Evolutionary conservation across 2,113 vertebrate genomes (phyloP), one percentile per base, ranked within the genome.

Genomic region (Mystacornis crossleyi): DNA sequence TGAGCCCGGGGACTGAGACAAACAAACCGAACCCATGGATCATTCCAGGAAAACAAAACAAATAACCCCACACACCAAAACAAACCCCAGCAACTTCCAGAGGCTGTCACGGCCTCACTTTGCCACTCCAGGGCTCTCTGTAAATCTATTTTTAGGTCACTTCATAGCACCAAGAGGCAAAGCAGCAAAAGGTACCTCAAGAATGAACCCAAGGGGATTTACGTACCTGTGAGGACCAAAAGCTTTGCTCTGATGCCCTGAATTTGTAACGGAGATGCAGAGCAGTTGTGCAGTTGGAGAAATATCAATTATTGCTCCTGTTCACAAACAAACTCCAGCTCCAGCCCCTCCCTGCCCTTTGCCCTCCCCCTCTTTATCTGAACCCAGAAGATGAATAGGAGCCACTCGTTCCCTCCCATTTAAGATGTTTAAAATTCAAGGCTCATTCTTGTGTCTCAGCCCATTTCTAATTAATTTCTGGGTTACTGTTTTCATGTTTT

Each of bases 391-490:
- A 90, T 48, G 7, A 84, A 74, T 12, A 36, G 55, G 70, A 86
- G 29, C 54, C 48, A 4, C 51, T 90, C 1, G 45, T 78, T 79
- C 77, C 48, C 65, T 85, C 72, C 69, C 87, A 25, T n/a, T 64
- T 53, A 12, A 77, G 31, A 38, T 50, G n/a, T 80, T 93, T 85
- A 85, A 91, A 95, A 95, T 94, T 89, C 87, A 65, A 89, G 86
- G 50, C 62, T 96, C 78, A 65, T 79, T 91, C 75, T 86, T 93
- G 70, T 84, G 57, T 53, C 40, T 81, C 73, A 50, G 81, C 57
- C 84, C 48, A 38, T 57, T 92, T 85, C 74, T 91, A 95, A 95
- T 96, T 89, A 91, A 64, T 79, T 87, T 67, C 55, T 87, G 48
- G 10, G 82, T 84, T 84, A 23, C 28, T 82, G 71, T 87, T 89